phyloP scores from a whole-genome alignment of 2,113 vertebrate genomes.

The Leucopsar rothschildi region DNA sequence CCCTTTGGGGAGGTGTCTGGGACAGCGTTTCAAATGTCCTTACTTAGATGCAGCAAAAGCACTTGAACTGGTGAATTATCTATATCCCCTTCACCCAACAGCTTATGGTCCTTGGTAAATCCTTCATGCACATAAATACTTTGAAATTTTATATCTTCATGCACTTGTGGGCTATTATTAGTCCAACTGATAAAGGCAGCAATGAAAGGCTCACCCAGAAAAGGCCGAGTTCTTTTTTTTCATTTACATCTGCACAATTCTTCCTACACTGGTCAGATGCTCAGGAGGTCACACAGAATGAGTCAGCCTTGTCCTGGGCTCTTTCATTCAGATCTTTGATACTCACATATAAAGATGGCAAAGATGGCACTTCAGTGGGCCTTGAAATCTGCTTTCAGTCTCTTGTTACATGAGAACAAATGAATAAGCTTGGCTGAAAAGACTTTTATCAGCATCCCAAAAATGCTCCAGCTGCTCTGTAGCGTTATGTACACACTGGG shows the following conservation, averaged over 20 bases:
- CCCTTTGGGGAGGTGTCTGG: neutral
- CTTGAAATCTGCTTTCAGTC: neutral
- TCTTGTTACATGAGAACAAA: neutral
- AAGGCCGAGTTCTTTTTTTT: neutral
- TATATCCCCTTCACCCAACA: rapidly evolving
- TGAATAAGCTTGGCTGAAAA: neutral
- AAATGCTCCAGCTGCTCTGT: neutral
- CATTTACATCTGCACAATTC: neutral
- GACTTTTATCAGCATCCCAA: neutral
- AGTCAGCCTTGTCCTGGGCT: neutral
- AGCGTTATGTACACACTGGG: rapidly evolving
- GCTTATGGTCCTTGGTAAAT: neutral
- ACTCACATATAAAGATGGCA: neutral
- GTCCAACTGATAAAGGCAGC: neutral
- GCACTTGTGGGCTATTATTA: neutral
- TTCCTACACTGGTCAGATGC: conserved; percentile 15
- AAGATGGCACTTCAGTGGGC: neutral
- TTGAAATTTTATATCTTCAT: neutral
- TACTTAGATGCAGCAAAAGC: neutral
- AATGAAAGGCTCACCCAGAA: neutral
- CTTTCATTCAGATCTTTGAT: neutral
- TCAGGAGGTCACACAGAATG: neutral
- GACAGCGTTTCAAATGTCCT: neutral
- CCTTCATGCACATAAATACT: neutral
- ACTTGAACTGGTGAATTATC: neutral